Base-by-base conservation (phyloP, 2,888 invertebrate genomes). In the Nezara viridula region DNA sequence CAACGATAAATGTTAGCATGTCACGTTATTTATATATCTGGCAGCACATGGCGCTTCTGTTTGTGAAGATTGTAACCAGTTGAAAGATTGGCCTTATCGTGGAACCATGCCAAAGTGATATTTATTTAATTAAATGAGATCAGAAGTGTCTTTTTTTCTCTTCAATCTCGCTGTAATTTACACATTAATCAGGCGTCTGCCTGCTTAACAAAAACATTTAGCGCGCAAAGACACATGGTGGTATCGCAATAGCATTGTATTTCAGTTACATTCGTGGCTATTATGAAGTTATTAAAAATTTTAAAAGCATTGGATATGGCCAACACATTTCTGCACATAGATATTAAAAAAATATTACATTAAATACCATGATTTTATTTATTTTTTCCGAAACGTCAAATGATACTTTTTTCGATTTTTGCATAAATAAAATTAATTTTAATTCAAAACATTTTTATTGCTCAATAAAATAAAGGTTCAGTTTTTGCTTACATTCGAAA, bases 121-220 rank as follows among this genome's bases (percentile, higher is more conserved):
- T 66, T 66, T 66, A 66, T 66, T 66, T 66, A 66, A 66, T 66
- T 66, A 66, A 66, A 66, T 19, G 66, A 32, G 66, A 66, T 66
- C 66, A 6, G 32, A 32, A 16, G 32, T 32, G 27, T 32, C 19
- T 32, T 32, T 44, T 66, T 66, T 66, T 66, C 66, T 32, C 32
- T 32, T n/a, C 66, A 27, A 32, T 21, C 66, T 66, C 66, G 10
- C 32, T 66, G 14, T 66, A 32, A 66, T 66, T 66, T 66, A 66
- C 32, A 32, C 66, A 66, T 66, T 66, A 32, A 66, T 66, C 66
- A 66, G 66, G 16, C 66, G 32, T 19, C 66, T 66, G 32, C 32
- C 14, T 16, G 4, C 32, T 66, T 66, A 32, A 66, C 66, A 66
- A 32, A 32, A 66, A 32, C 66, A 66, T 66, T 66, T 66, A 66